A percentile compares a stretch with the other conserved stretches of the same genome.
phyloP scores from a whole-genome alignment of 2,797 vertebrate species.

The Anomalospiza imberbis region DNA sequence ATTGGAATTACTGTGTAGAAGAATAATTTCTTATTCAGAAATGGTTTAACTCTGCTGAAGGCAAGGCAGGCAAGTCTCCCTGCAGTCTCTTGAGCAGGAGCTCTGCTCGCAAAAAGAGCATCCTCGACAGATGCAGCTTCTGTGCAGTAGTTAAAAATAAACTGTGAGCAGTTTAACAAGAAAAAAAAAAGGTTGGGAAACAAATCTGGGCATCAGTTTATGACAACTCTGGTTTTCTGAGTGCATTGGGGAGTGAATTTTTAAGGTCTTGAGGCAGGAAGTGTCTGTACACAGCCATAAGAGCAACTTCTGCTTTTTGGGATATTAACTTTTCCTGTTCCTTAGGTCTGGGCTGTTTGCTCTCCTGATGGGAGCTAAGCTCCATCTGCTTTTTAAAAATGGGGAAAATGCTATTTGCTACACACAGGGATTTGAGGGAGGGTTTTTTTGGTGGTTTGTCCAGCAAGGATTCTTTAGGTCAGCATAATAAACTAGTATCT shows the following conservation, averaged over 20 bases:
- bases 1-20: neutral
- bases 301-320: neutral
- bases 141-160: constrained; percentile 45
- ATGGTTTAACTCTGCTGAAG: neutral
- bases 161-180: neutral
- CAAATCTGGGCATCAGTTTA: constrained; percentile 16
- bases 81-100: neutral
- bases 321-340: neutral
- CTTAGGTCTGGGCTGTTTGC: neutral
- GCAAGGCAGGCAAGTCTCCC: neutral
- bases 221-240: neutral
- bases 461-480: neutral
- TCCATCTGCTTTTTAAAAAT: neutral
- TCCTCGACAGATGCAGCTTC: constrained; percentile 25
- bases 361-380: neutral
- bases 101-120: constrained; percentile 9
- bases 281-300: neutral
- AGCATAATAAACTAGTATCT: neutral
- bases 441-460: neutral
- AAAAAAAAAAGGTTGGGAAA: neutral
- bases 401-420: neutral
- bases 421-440: neutral
- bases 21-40: neutral
- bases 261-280: neutral
- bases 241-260: neutral